A percentile compares a stretch with the other conserved stretches of the same genome.
These are phyloP conservation scores for Pristionchus arcanus DNA, from an alignment of 2,888 invertebrate genomes.

Conservation along the genomic window DNA sequence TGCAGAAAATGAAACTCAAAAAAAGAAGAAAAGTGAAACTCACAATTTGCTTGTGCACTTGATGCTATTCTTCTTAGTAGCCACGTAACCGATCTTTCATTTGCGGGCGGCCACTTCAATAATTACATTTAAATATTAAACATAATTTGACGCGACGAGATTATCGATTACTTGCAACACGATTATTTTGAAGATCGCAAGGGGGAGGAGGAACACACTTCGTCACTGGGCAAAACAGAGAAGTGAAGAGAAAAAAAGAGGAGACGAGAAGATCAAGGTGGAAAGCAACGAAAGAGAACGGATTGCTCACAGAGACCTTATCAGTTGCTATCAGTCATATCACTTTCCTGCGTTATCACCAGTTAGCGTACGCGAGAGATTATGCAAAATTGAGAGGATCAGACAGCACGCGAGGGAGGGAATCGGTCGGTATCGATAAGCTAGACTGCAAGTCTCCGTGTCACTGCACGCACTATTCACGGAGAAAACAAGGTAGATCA, in stretches of 20 bases:
- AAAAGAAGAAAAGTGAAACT: constrained; percentile 9
- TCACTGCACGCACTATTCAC: not conserved
- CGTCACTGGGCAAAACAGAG: constrained; percentile 7
- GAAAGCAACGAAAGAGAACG: not conserved
- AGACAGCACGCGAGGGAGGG: not conserved
- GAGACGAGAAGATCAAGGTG: not conserved
- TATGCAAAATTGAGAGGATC: not conserved
- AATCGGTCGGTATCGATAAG: not conserved
- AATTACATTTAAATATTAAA: not conserved
- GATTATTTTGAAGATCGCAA: not conserved
- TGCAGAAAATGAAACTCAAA: too few species aligned
- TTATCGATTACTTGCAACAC: not conserved
- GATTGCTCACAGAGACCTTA: not conserved
- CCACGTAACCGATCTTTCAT: constrained; percentile 53
- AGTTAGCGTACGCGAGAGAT: not conserved
- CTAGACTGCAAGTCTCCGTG: constrained; percentile 39
- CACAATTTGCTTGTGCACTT: not conserved
- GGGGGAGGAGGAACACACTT: not conserved
- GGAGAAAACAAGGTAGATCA: constrained; percentile 26
- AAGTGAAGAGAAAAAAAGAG: not conserved
- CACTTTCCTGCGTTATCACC: not conserved
- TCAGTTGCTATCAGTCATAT: not conserved
- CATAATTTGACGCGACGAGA: not conserved
- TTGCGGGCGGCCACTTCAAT: constrained; percentile 36
- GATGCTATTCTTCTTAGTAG: not conserved